Percentiles rank a stretch among this genome's conserved stretches.
phyloP scores from a whole-genome alignment of 2,888 invertebrate species.

The Erpobdella octoculata region DNA sequence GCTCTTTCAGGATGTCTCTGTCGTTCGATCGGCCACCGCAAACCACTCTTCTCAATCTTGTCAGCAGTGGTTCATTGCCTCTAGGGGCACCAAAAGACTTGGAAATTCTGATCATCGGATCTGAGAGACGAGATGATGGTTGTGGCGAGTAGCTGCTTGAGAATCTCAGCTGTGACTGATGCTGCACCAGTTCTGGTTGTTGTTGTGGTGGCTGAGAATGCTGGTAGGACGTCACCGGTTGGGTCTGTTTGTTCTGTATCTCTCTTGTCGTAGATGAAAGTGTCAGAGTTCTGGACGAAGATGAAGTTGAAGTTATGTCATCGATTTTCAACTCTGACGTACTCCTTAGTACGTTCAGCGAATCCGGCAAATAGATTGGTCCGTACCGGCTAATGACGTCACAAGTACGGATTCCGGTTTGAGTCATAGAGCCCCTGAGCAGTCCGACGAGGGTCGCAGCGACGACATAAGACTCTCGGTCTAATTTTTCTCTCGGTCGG shows the following conservation, averaged over 20 bases:
- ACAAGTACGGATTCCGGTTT: slow-evolving; percentile 30
- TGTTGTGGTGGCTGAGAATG: neutral
- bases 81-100: neutral
- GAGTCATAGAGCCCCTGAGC: slow-evolving; percentile 36
- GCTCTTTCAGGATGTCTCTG: slow-evolving; percentile 45
- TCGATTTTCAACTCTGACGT: slow-evolving; percentile 42
- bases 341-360: slow-evolving; percentile 35
- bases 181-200: neutral
- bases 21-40: slow-evolving; percentile 36
- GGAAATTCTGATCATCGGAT: neutral
- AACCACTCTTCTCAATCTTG: slow-evolving; percentile 20
- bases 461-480: slow-evolving; percentile 34
- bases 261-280: neutral
- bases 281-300: neutral
- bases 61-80: neutral
- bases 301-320: slow-evolving; percentile 33
- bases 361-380: slow-evolving; percentile 41
- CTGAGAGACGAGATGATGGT: neutral
- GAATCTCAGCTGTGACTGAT: neutral
- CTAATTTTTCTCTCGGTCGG: slow-evolving; percentile 28
- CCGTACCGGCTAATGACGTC: slow-evolving; percentile 36
- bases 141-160: neutral
- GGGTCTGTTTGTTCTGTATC: neutral
- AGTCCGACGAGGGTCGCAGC: slow-evolving; percentile 36
- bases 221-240: neutral